Percentiles rank a stretch among this genome's conserved stretches.
Conservation (phyloP, 2,113 vertebrate species). For the Synodontis membranacea region DNA sequence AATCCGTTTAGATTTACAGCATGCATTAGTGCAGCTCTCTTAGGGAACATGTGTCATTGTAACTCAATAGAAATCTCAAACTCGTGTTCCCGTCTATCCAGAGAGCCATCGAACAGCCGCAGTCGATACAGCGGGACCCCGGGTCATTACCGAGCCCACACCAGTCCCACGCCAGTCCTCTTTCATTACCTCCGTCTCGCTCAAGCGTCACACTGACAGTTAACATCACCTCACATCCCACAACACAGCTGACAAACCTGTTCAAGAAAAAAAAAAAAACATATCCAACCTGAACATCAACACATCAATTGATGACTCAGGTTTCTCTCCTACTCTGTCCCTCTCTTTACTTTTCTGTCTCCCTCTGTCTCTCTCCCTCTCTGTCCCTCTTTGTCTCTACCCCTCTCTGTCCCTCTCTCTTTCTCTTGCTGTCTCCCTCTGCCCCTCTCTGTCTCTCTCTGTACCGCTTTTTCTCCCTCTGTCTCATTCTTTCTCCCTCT, state of each 20-base stretch:
- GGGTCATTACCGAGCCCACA: constrained; percentile 5
- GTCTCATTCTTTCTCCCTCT: neutral
- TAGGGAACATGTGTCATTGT: constrained; percentile 40
- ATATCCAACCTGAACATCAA: neutral
- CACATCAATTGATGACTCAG: neutral
- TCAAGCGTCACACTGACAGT: neutral
- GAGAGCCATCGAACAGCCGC: constrained; percentile 6
- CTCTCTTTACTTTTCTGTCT: neutral
- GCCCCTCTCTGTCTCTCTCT: neutral
- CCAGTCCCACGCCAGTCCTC: neutral
- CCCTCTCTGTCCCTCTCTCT: neutral
- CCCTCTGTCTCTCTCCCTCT: neutral
- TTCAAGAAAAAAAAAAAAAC: neutral
- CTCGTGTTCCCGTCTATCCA: constrained; percentile 28
- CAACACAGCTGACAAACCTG: neutral
- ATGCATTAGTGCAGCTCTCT: constrained; percentile 36
- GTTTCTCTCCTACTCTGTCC: neutral
- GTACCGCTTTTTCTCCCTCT: no score
- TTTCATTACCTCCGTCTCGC: neutral
- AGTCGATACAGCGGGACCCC: constrained; percentile 21
- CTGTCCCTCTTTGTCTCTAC: neutral
- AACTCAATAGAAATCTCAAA: constrained; percentile 38
- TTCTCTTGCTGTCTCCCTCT: no score
- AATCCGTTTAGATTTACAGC: constrained; percentile 32
- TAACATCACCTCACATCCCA: neutral